Conservation (phyloP, 2,888 invertebrate genomes). For the Cylindroiulus punctatus region DNA sequence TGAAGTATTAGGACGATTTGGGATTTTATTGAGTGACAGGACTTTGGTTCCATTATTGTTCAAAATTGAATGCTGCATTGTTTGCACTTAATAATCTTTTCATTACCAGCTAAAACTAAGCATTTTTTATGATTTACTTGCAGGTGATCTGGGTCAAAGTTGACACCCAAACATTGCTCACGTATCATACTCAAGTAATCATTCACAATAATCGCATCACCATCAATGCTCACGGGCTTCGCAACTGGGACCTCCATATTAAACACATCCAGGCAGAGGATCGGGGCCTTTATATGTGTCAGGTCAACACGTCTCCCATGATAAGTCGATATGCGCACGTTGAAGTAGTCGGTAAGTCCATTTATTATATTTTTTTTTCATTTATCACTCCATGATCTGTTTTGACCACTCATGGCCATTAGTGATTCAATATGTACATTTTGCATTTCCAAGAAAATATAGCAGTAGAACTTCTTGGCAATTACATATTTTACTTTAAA, state of each 20-base stretch:
- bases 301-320: slow-evolving; percentile 67
- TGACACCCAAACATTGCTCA: slow-evolving; percentile 90
- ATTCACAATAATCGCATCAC: slow-evolving; percentile 88
- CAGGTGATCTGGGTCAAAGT: slow-evolving; percentile 94
- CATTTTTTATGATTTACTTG: slow-evolving; percentile 59
- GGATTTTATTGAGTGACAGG: no score
- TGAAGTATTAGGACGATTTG: no score
- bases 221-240: slow-evolving; percentile 57
- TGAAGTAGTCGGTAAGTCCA: slow-evolving; percentile 58
- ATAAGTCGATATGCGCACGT: slow-evolving; percentile 55
- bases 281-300: slow-evolving; percentile 92
- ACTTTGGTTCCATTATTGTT: no score
- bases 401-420: no score
- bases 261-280: slow-evolving; percentile 73
- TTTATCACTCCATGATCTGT: no score
- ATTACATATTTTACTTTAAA: no score
- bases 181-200: slow-evolving; percentile 91
- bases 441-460: no score
- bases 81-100: no score
- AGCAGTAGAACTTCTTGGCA: no score
- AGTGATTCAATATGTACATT: no score
- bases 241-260: slow-evolving; percentile 58
- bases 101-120: no score
- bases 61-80: no score
- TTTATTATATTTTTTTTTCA: not conserved